phyloP scores from a whole-genome alignment of 1,140 invertebrate species.

The Drosophila nigromelanica region DNA sequence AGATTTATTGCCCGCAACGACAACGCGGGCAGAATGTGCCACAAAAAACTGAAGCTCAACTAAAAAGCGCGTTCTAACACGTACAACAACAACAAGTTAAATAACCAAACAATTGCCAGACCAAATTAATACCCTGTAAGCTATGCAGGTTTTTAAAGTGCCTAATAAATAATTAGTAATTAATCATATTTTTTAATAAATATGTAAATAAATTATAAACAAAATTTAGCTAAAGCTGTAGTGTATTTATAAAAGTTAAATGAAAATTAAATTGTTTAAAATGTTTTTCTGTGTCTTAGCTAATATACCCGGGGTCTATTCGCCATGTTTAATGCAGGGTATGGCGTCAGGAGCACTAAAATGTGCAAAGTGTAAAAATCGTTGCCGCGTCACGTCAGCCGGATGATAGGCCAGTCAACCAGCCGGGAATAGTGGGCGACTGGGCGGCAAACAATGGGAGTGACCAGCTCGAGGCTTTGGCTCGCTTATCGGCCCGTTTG shows the following conservation, averaged over 20 bases:
- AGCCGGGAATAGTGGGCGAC: constrained; percentile 51
- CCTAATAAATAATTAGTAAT: no score
- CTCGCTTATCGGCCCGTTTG: constrained; percentile 61
- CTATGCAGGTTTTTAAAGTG: not conserved
- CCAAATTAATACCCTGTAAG: constrained; percentile 16
- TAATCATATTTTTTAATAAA: constrained; percentile 70
- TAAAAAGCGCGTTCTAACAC: constrained; percentile 58
- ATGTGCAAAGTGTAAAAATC: constrained; percentile 78
- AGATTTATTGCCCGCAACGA: constrained; percentile 75
- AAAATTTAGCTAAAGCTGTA: constrained; percentile 32
- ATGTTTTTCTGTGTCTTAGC: not conserved
- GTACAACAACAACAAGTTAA: not conserved
- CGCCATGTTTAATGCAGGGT: not conserved
- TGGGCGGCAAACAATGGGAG: constrained; percentile 41
- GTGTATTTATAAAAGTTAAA: no score
- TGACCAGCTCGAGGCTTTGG: constrained; percentile 31
- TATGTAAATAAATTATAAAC: constrained; percentile 74
- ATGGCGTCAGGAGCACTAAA: constrained; percentile 36
- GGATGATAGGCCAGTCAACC: constrained; percentile 66
- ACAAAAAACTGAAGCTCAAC: constrained; percentile 63
- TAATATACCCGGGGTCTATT: not conserved
- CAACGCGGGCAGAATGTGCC: constrained; percentile 49
- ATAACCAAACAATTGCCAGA: not conserved
- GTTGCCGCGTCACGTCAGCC: constrained; percentile 73
- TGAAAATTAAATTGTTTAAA: no score